Percentiles rank a stretch among this genome's conserved stretches.
Conservation (phyloP, 2,888 invertebrate genomes). For the Orthonevra nobilis region DNA sequence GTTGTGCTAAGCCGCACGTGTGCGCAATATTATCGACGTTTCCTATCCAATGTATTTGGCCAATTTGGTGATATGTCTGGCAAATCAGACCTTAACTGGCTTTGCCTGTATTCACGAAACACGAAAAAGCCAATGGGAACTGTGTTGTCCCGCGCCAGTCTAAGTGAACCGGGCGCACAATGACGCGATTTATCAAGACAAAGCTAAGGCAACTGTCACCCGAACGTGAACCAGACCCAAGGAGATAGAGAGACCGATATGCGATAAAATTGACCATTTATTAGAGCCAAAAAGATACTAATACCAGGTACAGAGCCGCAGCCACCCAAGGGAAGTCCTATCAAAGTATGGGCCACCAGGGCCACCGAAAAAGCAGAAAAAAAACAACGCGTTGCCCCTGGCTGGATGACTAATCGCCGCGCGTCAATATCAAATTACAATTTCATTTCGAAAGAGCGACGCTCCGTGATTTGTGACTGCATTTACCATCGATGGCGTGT, state of each 20-base stretch:
- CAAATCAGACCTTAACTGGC: conserved; percentile 43
- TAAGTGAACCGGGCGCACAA: no score
- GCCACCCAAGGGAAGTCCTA: conserved; percentile 63
- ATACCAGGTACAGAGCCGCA: conserved; percentile 1
- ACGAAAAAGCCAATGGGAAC: conserved; percentile 38
- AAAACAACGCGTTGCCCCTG: conserved; percentile 29
- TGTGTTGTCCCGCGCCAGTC: no score
- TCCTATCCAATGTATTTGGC: conserved; percentile 54
- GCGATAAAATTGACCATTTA: conserved; percentile 57
- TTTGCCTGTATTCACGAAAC: conserved; percentile 9
- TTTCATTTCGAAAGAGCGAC: conserved; percentile 69
- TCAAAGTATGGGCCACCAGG: conserved; percentile 44
- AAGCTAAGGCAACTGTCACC: conserved; percentile 47
- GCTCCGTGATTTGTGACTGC: conserved; percentile 67
- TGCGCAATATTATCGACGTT: conserved; percentile 19
- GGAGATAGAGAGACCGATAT: conserved; percentile 64
- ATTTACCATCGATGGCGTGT: conserved; percentile 68
- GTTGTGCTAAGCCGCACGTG: conserved; percentile 22
- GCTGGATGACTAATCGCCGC: conserved; percentile 65
- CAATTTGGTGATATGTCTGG: conserved; percentile 34
- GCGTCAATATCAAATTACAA: conserved; percentile 70
- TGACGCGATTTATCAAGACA: conserved; percentile 61
- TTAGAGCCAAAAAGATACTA: conserved; percentile 54
- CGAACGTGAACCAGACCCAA: conserved; percentile 28
- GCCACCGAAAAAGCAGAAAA: conserved; percentile 36